These are phyloP conservation scores for Lasius fuliginosus DNA, from an alignment of 2,888 invertebrate species.

Conservation along the genomic window DNA sequence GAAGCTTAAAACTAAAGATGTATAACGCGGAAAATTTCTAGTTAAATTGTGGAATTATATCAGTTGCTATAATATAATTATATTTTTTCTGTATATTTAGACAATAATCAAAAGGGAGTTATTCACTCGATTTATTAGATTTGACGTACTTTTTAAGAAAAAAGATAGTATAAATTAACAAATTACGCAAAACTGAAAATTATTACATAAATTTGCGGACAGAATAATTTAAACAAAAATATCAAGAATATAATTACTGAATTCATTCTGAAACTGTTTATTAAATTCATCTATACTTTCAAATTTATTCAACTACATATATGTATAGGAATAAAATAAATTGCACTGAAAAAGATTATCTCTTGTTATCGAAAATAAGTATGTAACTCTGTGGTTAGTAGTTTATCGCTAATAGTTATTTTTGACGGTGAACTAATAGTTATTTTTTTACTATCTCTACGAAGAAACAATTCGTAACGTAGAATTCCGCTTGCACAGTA, in stretches of 20 bases:
- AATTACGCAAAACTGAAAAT: not conserved
- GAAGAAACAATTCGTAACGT: constrained; percentile 29
- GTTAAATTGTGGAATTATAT: not conserved
- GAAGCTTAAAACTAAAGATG: constrained; percentile 9
- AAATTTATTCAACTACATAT: too few species aligned
- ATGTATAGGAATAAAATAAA: not conserved
- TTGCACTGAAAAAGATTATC: not conserved
- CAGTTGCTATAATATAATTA: not conserved
- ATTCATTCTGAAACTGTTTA: not conserved
- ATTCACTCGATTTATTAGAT: not conserved
- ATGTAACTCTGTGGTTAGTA: not conserved
- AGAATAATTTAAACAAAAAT: not conserved
- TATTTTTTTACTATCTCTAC: not conserved
- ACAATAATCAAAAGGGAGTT: not conserved
- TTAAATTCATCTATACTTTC: not conserved
- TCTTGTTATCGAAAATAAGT: not conserved
- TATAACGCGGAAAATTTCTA: not conserved
- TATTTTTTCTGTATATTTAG: not conserved
- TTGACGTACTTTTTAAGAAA: not conserved
- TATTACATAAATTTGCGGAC: not conserved
- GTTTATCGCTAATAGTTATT: not conserved
- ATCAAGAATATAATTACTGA: not conserved
- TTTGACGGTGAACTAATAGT: constrained; percentile 16
- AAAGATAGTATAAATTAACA: not conserved
- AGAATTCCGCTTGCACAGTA: constrained; percentile 1